Evolutionary conservation across 2,888 invertebrate genomes (phyloP).

Genomic region (Siphlonurus alternatus): DNA sequence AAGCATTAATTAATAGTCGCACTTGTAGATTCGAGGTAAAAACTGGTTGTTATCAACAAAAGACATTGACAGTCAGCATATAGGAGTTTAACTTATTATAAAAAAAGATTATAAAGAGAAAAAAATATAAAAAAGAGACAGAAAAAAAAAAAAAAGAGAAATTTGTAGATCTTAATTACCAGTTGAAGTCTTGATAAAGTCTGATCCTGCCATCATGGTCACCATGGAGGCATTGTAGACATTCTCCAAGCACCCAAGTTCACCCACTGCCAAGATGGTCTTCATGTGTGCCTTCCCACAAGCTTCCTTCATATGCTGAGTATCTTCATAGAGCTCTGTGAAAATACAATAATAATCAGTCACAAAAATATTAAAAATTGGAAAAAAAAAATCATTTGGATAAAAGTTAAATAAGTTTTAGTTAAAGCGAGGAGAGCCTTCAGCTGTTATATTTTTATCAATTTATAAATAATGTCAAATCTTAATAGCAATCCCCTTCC

Average conservation of each 20-base stretch:
- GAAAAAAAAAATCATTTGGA: too few relatives aligned
- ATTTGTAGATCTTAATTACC: constrained; percentile 28
- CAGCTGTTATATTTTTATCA: too few relatives aligned
- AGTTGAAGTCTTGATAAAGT: constrained; percentile 98
- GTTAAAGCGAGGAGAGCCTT: too few relatives aligned
- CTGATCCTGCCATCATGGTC: constrained; percentile 89
- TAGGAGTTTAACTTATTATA: background rate
- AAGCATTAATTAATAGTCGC: too few relatives aligned
- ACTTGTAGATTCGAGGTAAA: too few relatives aligned
- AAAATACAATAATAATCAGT: background rate
- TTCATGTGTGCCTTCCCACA: constrained; percentile 73
- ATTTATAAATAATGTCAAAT: too few relatives aligned
- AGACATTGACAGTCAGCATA: too few relatives aligned
- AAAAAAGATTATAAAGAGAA: constrained; percentile 3
- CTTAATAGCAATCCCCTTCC: too few relatives aligned
- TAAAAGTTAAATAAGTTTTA: too few relatives aligned
- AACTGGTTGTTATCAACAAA: too few relatives aligned
- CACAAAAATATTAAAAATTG: background rate
- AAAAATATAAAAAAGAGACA: background rate
- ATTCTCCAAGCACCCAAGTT: constrained; percentile 68
- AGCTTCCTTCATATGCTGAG: constrained; percentile 57
- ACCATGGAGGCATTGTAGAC: constrained; percentile 78
- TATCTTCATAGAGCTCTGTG: constrained; percentile 57
- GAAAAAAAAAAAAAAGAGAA: background rate
- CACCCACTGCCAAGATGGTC: constrained; percentile 87